Conservation (phyloP, 2,113 vertebrate species). For the Orthonyx spaldingii region DNA sequence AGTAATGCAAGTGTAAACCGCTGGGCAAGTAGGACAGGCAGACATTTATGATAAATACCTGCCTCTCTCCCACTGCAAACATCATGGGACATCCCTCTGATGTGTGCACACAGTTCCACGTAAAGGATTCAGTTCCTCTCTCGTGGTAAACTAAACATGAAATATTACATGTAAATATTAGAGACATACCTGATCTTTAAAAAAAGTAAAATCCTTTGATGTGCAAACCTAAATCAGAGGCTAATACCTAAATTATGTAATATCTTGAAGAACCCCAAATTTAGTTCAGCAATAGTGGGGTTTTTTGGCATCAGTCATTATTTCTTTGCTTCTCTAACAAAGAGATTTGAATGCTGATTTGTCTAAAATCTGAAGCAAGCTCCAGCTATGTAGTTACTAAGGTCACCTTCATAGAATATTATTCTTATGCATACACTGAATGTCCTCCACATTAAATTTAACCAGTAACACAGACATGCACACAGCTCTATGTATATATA, state of each 20-base stretch:
- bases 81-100: not conserved
- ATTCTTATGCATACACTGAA: not conserved
- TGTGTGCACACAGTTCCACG: not conserved
- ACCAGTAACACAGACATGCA: not conserved
- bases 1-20: not conserved
- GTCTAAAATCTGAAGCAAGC: not conserved
- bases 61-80: not conserved
- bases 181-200: not conserved
- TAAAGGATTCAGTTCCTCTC: not conserved
- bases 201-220: not conserved
- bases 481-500: not conserved
- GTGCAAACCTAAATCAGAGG: not conserved
- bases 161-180: not conserved
- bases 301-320: not conserved
- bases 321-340: not conserved
- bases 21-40: not conserved
- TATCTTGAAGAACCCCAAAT: not conserved
- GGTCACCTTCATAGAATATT: not conserved
- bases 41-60: not conserved
- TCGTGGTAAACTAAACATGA: not conserved
- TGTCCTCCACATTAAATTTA: not conserved
- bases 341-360: not conserved
- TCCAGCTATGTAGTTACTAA: not conserved
- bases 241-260: not conserved
- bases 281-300: not conserved